phyloP scores from a whole-genome alignment of 2,113 vertebrate genomes.

The Malurus alboscapulatus region DNA sequence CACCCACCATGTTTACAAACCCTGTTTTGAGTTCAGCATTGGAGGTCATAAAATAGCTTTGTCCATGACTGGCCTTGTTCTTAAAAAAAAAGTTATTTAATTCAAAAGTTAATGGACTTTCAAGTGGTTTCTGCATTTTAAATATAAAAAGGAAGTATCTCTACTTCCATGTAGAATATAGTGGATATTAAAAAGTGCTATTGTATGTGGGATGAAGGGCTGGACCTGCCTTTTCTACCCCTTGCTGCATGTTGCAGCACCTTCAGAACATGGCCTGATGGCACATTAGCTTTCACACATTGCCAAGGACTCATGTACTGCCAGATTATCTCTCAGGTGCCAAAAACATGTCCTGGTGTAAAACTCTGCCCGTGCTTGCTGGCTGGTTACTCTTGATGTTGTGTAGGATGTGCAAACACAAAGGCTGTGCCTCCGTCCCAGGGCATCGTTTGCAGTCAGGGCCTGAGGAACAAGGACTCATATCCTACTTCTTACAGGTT shows the following conservation, averaged over 20 bases:
- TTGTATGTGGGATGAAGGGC: not conserved
- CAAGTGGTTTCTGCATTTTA: not conserved
- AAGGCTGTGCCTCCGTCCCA: not conserved
- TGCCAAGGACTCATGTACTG: not conserved
- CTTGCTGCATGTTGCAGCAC: not conserved
- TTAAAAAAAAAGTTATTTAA: not conserved
- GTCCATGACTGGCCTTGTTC: not conserved
- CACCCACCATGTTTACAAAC: not conserved
- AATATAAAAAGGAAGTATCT: not conserved
- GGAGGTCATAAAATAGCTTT: not conserved
- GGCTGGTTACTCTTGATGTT: not conserved
- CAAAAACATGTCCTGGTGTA: not conserved
- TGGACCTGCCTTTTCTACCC: not conserved
- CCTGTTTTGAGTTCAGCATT: not conserved
- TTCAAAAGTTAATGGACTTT: not conserved
- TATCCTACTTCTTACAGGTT: not conserved
- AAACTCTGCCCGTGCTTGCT: not conserved
- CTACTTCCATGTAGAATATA: not conserved
- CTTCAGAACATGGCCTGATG: not conserved
- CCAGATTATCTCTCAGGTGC: not conserved
- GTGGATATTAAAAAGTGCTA: not conserved
- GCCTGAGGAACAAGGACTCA: not conserved
- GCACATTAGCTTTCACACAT: not conserved
- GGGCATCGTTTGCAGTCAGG: not conserved
- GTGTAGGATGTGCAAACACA: not conserved